phyloP scores from a whole-genome alignment of 2,797 vertebrate genomes.

The Sternarchorhynchus goeldii region DNA sequence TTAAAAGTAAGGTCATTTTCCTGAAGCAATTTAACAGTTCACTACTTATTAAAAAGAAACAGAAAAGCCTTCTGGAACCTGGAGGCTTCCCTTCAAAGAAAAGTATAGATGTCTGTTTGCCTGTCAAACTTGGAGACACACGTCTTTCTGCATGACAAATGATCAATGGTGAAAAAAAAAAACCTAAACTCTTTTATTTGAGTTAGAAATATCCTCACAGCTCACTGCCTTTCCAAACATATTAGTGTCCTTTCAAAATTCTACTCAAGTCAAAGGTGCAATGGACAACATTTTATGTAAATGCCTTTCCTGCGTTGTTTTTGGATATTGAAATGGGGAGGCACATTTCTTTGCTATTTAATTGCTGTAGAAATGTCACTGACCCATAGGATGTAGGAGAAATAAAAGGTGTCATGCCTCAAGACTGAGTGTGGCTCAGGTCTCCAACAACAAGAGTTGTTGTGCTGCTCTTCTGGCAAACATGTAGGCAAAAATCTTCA shows the following conservation, averaged over 20 bases:
- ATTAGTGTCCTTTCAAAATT: neutral
- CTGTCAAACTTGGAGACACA: conserved; percentile 3
- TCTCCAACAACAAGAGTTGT: no score
- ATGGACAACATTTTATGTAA: no score
- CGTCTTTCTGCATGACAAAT: conserved; percentile 7
- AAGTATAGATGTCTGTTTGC: conserved; percentile 12
- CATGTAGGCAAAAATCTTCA: no score
- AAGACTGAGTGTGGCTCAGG: no score
- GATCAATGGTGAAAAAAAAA: neutral
- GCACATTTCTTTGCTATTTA: no score
- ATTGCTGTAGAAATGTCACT: no score
- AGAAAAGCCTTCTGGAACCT: neutral
- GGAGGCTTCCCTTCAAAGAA: conserved; percentile 2
- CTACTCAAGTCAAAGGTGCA: neutral
- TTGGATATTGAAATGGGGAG: no score
- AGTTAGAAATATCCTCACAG: neutral
- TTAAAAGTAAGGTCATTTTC: conserved; percentile 29
- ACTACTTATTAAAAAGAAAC: conserved; percentile 28
- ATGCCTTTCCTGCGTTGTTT: no score
- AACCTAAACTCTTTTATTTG: neutral
- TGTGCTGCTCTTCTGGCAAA: no score
- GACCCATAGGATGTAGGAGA: no score
- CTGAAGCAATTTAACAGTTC: conserved; percentile 34
- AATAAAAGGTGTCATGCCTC: no score
- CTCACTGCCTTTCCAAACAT: neutral